Conservation (phyloP, 2,113 vertebrate genomes). For the Perca schrenkii region DNA sequence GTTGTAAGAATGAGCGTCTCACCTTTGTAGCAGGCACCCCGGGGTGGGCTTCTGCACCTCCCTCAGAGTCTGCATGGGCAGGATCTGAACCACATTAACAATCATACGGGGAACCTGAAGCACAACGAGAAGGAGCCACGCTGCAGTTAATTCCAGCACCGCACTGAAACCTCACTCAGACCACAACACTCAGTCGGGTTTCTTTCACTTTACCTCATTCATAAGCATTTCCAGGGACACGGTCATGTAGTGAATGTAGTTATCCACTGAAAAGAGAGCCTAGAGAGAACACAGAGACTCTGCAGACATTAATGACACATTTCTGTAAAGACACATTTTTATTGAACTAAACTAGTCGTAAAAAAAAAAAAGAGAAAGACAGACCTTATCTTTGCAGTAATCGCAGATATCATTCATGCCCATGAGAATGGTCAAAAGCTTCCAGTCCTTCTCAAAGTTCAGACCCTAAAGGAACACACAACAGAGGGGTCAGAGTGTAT, state of each 20-base stretch:
- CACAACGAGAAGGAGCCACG: not conserved
- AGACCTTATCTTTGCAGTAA: conserved; percentile 88
- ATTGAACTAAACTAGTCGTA: not conserved
- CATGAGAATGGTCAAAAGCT: conserved; percentile 87
- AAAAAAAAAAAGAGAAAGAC: not conserved
- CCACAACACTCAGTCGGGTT: no score
- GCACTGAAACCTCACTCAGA: not conserved
- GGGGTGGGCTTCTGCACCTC: conserved; percentile 84
- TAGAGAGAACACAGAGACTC: conserved; percentile 45
- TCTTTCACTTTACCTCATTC: conserved; percentile 80
- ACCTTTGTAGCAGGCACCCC: conserved; percentile 86
- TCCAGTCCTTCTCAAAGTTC: conserved; percentile 87
- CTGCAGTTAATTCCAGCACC: not conserved
- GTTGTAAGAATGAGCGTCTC: conserved; percentile 21
- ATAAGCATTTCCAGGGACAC: conserved; percentile 86
- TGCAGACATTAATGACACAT: not conserved
- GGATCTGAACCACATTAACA: conserved; percentile 86
- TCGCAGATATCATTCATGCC: conserved; percentile 89
- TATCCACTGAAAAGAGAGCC: conserved; percentile 85
- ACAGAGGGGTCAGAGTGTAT: not conserved
- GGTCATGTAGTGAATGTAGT: conserved; percentile 84
- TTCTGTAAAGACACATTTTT: not conserved
- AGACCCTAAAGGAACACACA: conserved; percentile 71
- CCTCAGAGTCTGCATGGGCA: conserved; percentile 82
- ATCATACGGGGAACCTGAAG: conserved; percentile 86